phyloP scores from a whole-genome alignment of 2,888 invertebrate genomes.

The Amblyteles armatorius region DNA sequence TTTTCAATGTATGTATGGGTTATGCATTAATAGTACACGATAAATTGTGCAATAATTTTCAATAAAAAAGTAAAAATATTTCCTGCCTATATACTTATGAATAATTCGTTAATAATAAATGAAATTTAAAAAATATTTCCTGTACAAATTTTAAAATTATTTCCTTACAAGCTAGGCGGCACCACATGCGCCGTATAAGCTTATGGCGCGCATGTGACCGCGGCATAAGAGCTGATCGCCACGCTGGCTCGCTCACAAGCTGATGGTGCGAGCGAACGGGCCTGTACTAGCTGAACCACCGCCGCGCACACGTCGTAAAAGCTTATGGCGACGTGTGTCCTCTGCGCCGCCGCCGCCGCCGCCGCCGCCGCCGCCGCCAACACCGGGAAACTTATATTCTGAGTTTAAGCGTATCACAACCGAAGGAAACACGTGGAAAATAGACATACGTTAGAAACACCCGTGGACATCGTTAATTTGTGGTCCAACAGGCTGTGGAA shows the following conservation, averaged over 20 bases:
- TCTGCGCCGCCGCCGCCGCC: constrained; percentile 1
- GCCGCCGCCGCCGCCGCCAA: neutral
- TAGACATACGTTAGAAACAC: neutral
- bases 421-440: neutral
- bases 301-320: constrained; percentile 2
- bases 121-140: too few relatives aligned
- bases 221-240: neutral
- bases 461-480: neutral
- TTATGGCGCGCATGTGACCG: neutral
- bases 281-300: neutral
- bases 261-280: neutral
- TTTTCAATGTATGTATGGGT: too few relatives aligned
- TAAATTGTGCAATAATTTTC: too few relatives aligned
- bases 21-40: too few relatives aligned
- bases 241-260: neutral
- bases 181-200: neutral
- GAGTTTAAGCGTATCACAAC: neutral
- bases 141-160: accelerated
- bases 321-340: neutral
- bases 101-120: too few relatives aligned
- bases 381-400: neutral
- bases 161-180: neutral
- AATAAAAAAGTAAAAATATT: too few relatives aligned
- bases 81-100: too few relatives aligned
- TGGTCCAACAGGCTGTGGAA: neutral